These are phyloP conservation scores for Poeciliopsis turrubarensis DNA, from an alignment of 2,113 vertebrate species.

Conservation along the genomic window DNA sequence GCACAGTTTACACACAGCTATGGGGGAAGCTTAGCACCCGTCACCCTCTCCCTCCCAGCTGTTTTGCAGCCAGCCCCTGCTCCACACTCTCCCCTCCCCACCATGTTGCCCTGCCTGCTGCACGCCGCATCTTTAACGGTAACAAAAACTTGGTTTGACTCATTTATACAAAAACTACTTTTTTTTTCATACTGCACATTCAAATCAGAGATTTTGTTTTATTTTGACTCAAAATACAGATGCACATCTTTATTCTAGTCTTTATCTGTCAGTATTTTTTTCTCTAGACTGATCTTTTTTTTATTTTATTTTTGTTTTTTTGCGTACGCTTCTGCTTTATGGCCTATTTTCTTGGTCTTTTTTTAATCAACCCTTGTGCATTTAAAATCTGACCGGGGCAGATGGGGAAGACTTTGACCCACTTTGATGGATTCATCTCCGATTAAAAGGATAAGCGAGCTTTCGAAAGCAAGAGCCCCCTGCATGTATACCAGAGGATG, in stretches of 20 bases:
- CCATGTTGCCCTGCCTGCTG: conserved; percentile 4
- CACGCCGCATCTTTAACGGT: conserved; percentile 2
- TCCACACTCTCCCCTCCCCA: conserved; percentile 2
- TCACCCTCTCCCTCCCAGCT: conserved; percentile 20
- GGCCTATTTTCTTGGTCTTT: conserved; percentile 69
- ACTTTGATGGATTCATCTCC: conserved; percentile 83
- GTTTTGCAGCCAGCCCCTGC: conserved; percentile 25
- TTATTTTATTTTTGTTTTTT: neutral
- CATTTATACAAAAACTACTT: conserved; percentile 37
- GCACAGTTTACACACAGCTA: conserved; percentile 40
- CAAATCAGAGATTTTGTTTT: conserved; percentile 55
- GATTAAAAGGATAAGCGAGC: conserved; percentile 82
- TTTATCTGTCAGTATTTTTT: neutral
- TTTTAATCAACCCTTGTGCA: conserved; percentile 79
- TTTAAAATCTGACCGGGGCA: conserved; percentile 80
- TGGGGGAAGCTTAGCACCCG: conserved; percentile 36
- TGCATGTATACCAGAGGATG: conserved; percentile 35
- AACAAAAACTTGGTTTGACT: conserved; percentile 49
- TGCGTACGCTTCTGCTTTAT: conserved; percentile 52
- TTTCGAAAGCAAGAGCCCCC: conserved; percentile 74
- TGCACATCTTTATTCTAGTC: neutral
- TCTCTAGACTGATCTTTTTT: neutral
- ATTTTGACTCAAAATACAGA: conserved; percentile 20
- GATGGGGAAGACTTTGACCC: conserved; percentile 84
- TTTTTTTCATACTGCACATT: conserved; percentile 12